Conservation (phyloP, 2,113 vertebrate genomes). For the Periophthalmodon schlosseri region DNA sequence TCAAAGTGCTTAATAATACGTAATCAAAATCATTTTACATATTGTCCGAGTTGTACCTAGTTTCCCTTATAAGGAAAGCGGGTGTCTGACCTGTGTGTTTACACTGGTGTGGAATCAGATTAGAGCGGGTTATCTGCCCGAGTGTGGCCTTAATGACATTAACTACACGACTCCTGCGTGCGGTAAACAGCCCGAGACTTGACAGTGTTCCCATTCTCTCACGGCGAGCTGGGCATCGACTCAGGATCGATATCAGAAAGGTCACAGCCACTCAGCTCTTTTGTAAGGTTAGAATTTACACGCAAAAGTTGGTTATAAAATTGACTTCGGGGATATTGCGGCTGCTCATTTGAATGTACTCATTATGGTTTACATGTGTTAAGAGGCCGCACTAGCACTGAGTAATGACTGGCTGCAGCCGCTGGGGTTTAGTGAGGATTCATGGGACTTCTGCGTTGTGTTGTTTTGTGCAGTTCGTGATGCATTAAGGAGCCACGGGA, state of each 20-base stretch:
- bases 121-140: constrained; percentile 19
- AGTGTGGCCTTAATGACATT: constrained; percentile 25
- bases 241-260: constrained; percentile 10
- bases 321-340: neutral
- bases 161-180: neutral
- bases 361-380: too few relatives aligned
- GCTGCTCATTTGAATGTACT: neutral
- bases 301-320: neutral
- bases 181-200: neutral
- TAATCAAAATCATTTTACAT: neutral
- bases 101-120: constrained; percentile 35
- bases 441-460: too few relatives aligned
- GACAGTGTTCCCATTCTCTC: neutral
- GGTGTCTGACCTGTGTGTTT: constrained; percentile 1
- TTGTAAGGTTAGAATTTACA: neutral
- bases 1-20: too few relatives aligned
- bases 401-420: too few relatives aligned
- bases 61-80: neutral
- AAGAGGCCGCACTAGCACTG: too few relatives aligned
- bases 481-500: too few relatives aligned
- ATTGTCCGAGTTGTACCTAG: neutral
- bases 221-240: neutral
- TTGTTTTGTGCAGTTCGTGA: too few relatives aligned
- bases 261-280: neutral
- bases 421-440: too few relatives aligned